phyloP scores from a whole-genome alignment of 2,888 invertebrate genomes.

The Tenthredo notha region DNA sequence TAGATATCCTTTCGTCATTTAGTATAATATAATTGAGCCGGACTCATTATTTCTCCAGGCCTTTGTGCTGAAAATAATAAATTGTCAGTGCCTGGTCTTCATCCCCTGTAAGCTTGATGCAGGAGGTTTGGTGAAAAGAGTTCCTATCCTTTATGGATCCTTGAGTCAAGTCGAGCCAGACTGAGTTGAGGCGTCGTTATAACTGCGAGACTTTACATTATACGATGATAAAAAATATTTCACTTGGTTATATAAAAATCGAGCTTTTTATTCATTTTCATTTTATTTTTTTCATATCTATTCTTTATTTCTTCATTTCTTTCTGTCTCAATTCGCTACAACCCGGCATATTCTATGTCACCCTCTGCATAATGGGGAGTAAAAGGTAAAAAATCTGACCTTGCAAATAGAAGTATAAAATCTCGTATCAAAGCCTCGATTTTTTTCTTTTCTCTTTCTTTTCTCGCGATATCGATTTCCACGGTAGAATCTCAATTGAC shows the following conservation, averaged over 20 bases:
- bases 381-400: too few relatives aligned
- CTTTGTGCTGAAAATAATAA: slow-evolving; percentile 29
- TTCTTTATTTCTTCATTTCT: neutral
- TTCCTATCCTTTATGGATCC: slow-evolving; percentile 1
- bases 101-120: neutral
- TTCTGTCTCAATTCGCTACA: neutral
- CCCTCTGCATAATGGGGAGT: too few relatives aligned
- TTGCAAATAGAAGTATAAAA: too few relatives aligned
- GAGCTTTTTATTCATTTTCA: neutral
- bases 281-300: neutral
- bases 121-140: neutral
- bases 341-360: too few relatives aligned
- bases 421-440: too few relatives aligned
- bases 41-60: slow-evolving; percentile 26
- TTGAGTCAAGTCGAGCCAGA: neutral
- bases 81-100: neutral
- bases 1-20: slow-evolving; percentile 22
- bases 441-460: neutral
- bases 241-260: neutral
- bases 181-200: neutral
- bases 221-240: slow-evolving; percentile 8
- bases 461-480: neutral
- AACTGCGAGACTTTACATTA: slow-evolving; percentile 2
- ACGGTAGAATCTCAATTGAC: neutral
- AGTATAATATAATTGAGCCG: slow-evolving; percentile 24